Evolutionary conservation across 1,140 invertebrate species (phyloP).

Genomic region (Zaprionus nigranus): DNA sequence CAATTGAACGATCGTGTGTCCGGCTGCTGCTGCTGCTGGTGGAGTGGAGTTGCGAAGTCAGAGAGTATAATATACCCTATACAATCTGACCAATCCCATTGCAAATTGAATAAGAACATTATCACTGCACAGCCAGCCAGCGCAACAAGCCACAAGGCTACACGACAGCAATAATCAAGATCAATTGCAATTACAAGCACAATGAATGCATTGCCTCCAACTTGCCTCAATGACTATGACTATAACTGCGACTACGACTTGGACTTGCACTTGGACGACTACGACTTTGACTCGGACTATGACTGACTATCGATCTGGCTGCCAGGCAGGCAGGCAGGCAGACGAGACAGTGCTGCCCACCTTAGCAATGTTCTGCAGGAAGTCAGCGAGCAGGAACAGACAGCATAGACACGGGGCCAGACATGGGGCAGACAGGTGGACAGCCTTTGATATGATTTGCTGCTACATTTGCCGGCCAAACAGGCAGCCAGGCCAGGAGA

Average conservation of each 20-base stretch:
- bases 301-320: slow-evolving; percentile 60
- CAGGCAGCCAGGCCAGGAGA: slow-evolving; percentile 13
- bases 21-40: slow-evolving; percentile 6
- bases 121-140: slow-evolving; percentile 47
- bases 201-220: slow-evolving; percentile 78
- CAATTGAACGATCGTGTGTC: slow-evolving; percentile 59
- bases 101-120: slow-evolving; percentile 77
- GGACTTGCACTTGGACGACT: slow-evolving; percentile 24
- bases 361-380: slow-evolving; percentile 47
- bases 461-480: slow-evolving; percentile 37
- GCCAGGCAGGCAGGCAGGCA: not conserved
- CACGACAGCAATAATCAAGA: slow-evolving; percentile 76
- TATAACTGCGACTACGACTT: slow-evolving; percentile 7
- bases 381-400: slow-evolving; percentile 12
- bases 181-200: slow-evolving; percentile 84
- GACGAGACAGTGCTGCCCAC: slow-evolving; percentile 54
- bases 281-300: slow-evolving; percentile 18
- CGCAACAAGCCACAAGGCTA: slow-evolving; percentile 40
- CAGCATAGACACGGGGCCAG: slow-evolving; percentile 17
- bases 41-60: slow-evolving; percentile 4
- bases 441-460: slow-evolving; percentile 63
- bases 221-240: slow-evolving; percentile 57
- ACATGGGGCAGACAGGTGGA: slow-evolving; percentile 30
- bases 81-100: slow-evolving; percentile 54
- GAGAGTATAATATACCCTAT: slow-evolving; percentile 34